Conservation (phyloP, 2,113 vertebrate species). For the Scomber colias region DNA sequence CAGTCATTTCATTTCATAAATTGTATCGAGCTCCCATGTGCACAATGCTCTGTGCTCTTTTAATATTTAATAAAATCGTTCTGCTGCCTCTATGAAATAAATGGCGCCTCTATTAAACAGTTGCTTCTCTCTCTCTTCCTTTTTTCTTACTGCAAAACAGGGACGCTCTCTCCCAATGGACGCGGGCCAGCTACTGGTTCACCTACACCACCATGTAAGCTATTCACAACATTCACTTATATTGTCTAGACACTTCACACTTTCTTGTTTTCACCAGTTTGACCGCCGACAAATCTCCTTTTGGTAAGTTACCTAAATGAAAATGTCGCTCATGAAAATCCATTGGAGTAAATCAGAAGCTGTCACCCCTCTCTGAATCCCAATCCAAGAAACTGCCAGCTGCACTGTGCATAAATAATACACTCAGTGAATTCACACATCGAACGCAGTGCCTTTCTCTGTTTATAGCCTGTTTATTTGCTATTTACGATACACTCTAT, state of each 20-base stretch:
- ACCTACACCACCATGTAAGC: slow-evolving; percentile 86
- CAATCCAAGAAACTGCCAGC: neutral
- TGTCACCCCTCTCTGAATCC: slow-evolving; percentile 7
- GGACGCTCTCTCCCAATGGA: slow-evolving; percentile 77
- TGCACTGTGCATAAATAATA: slow-evolving; percentile 39
- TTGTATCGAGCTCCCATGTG: slow-evolving; percentile 62
- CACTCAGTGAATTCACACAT: slow-evolving; percentile 25
- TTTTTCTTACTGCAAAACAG: slow-evolving; percentile 65
- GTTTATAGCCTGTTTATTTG: slow-evolving; percentile 55
- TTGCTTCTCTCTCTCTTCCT: neutral
- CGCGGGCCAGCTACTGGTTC: slow-evolving; percentile 78
- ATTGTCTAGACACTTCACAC: neutral
- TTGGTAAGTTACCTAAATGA: slow-evolving; percentile 14
- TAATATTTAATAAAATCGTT: slow-evolving; percentile 76
- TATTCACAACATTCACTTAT: slow-evolving; percentile 14
- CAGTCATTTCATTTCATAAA: slow-evolving; percentile 68
- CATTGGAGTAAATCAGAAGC: slow-evolving; percentile 20
- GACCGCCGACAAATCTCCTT: neutral
- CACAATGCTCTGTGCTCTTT: slow-evolving; percentile 60
- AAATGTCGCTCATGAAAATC: slow-evolving; percentile 26
- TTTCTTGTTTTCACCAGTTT: neutral
- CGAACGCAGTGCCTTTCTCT: slow-evolving; percentile 7
- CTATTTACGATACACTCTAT: slow-evolving; percentile 59
- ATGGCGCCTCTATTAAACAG: slow-evolving; percentile 51
- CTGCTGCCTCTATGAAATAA: slow-evolving; percentile 46